These are phyloP conservation scores for Encarsia formosa DNA, from an alignment of 2,888 invertebrate genomes.

Conservation along the genomic window DNA sequence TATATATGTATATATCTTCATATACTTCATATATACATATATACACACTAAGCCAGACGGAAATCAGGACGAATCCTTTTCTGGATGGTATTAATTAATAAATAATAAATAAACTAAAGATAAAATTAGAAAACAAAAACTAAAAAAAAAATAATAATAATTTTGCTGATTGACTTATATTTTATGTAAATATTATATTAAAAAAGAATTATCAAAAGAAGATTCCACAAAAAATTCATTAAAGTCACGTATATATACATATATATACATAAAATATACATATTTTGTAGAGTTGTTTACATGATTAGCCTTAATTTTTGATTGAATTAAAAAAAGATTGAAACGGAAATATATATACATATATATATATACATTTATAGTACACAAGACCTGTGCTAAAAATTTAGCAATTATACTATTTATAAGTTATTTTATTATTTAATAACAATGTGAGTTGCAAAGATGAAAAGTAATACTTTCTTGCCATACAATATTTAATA, in stretches of 20 bases:
- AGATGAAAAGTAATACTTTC: no score
- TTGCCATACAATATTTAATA: no score
- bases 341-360: no score
- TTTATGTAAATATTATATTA: conserved; percentile 33
- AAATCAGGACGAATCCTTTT: conserved; percentile 14
- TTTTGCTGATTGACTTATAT: conserved; percentile 30
- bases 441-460: no score
- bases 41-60: conserved; percentile 6
- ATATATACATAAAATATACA: conserved; percentile 22
- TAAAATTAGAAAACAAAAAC: conserved; percentile 22
- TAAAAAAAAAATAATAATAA: conserved; percentile 25
- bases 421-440: no score
- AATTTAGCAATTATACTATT: no score
- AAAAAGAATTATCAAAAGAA: no score
- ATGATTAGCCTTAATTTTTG: no score
- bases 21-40: conserved; percentile 20
- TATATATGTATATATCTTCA: conserved; percentile 26
- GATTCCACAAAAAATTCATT: conserved; percentile 32
- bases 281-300: no score
- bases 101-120: conserved; percentile 32
- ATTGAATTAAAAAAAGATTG: neutral
- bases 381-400: no score
- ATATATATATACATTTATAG: no score
- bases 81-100: conserved; percentile 14
- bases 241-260: conserved; percentile 32